Base-by-base conservation (phyloP, 2,888 invertebrate species). In the Eumacrocentrus americanus region DNA sequence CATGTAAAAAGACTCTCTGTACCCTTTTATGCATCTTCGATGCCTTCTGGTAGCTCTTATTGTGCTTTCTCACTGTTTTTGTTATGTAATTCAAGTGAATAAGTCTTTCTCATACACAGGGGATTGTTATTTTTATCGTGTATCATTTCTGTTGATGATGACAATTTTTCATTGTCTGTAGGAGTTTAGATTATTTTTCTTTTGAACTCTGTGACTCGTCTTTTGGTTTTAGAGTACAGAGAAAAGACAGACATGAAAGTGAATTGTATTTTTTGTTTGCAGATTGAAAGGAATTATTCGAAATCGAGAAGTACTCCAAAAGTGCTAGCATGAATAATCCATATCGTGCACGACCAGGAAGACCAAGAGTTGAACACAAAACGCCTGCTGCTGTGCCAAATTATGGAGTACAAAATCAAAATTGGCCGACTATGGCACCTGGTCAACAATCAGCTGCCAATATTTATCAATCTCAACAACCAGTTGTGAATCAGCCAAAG, bases 281-380 rank as follows among this genome's bases (percentile, higher is more conserved):
- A 72, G 71, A 61, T 72, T 70, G 64, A 63, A 59, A 62, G 57
- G 67, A 68, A 62, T 54, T 56, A 69, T 34, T 63, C 58, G 48
- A 61, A 62, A 61, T 65, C 23, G 55, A 65, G 63, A 67, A 66
- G 67, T 64, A 62, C 58, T 58, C 58, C 64, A n/a, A n/a, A n/a
- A 53, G 58, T 60, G 65, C 66, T 67, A 76, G 47, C 60, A 75
- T 76, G 75, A 75, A 73, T 65, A 80, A 80, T 72, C 80, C 80
- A 50, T 80, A 79, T 66, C 73, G 79, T 55, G 79, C 73, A 6
- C 70, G 75, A 61, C 75, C 74, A 14, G 67, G 71, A 2, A 76
- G 74, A 68, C 66, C 77, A 22, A 72, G 73, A 66, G 68, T 68
- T 23, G 77, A 80, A 68, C 71, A 74, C 22, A 71, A 64, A 7